Evolutionary conservation across 2,797 vertebrate genomes (phyloP).

Genomic region (Petrocephalus sullivani): DNA sequence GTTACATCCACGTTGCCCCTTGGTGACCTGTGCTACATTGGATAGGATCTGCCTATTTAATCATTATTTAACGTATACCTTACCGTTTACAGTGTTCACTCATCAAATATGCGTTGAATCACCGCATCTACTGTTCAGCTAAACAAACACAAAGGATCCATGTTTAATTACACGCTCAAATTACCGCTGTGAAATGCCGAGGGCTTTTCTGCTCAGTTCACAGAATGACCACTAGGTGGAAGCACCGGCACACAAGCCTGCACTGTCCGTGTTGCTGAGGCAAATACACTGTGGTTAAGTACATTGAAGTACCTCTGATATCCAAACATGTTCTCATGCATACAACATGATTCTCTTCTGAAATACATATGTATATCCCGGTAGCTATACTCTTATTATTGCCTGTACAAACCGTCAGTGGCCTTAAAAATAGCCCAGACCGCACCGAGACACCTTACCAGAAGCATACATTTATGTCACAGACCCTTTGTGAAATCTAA

Average conservation of each 20-base stretch:
- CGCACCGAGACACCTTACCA: not conserved
- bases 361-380: not conserved
- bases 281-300: not conserved
- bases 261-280: not conserved
- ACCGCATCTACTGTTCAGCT: not conserved
- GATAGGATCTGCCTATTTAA: not conserved
- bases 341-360: not conserved
- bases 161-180: not conserved
- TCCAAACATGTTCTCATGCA: not conserved
- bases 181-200: not conserved
- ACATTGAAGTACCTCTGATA: not conserved
- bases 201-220: not conserved
- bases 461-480: not conserved
- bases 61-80: not conserved
- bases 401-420: not conserved
- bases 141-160: not conserved
- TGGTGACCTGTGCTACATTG: not conserved
- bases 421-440: not conserved
- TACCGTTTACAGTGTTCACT: not conserved
- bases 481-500: not conserved
- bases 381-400: not conserved
- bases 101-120: not conserved
- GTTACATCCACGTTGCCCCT: not conserved
- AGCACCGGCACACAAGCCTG: not conserved
- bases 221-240: not conserved